Base-by-base conservation (phyloP, 2,888 invertebrate genomes). In the Nephrotoma flavescens region DNA sequence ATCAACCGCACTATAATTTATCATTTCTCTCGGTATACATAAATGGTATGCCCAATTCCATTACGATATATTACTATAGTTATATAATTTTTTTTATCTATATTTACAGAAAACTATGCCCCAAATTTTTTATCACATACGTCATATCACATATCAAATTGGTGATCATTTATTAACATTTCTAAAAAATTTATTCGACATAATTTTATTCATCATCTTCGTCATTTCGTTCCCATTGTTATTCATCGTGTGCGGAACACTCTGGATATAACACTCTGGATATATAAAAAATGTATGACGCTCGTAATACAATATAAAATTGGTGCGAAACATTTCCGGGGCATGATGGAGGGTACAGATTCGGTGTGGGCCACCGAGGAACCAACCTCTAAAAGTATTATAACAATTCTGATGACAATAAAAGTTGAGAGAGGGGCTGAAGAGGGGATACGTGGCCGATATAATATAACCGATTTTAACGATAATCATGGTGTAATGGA, bases 291-390 rank as follows among this genome's bases (percentile, higher is more conserved):
- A 71, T 31, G 6, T 19, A 71, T 71, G 31, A 31, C 31, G 31
- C 4, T 31, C 9, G 9, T 71, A 31, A 71, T 71, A 71, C 71
- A 19, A n/a, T 31, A 9, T 31, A 71, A 71, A 71, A 11, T 31
- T 7, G 71, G 71, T 31, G 31, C 31, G 11, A 71, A 71, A 19
- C 7, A 31, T 7, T 71, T 31, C 31, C 71, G 71, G 11, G 91
- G 92, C 41, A 91, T 93, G 19, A 89, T 94, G 41, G 91, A 92
- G 47, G 93, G 93, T 83, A 91, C 92, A 7, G 94, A 94, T 88
- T 91, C 92, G 1, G 91, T 93, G 86, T 93, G 93, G 93, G 92
- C 93, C 44, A 88, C 93, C 41, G 93, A 93, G 89, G 91, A 92
- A 45, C 90, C 92, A 4, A 89, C 90, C 2, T 90, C 92, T 0